Evolutionary conservation across 2,888 invertebrate genomes (phyloP), one percentile per base, ranked within the genome.

Genomic region (Steromphala cineraria): DNA sequence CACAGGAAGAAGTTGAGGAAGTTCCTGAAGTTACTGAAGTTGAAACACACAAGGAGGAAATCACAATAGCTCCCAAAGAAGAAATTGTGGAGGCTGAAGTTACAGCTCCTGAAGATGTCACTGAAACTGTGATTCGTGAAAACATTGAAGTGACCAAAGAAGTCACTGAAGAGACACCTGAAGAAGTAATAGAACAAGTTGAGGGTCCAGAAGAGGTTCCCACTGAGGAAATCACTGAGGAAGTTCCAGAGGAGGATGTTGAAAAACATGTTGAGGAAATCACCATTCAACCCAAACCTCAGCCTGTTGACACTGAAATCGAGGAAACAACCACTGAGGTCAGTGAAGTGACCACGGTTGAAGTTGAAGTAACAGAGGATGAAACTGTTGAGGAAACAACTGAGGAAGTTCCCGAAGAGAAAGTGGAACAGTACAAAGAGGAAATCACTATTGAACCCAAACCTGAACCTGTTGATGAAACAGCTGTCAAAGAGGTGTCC

Each of bases 401-500:
- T 46, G 53, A 28, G 17, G 53, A n/a, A 74, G 53, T 31, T 36
- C 15, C 17, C 21, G 53, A 46, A 19, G 53, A 24, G 19, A 56
- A 56, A 53, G 53, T 62, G 31, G 78, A 77, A 53, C 19, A 17
- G 36, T 19, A 75, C 19, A 40, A 67, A 52, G 55, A 67, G 31
- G 77, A 77, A 53, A 78, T 55, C 78, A 67, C 52, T 13, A 62
- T 75, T 21, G 46, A 53, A 67, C 53, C 79, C n/a, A 62, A 82
- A 62, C 75, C 75, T 17, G 62, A 81, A 28, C 76, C 76, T 7
- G 19, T 56, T 56, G 77, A 52, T 15, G 55, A 55, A 36, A 21
- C 40, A 2, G 55, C 36, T 62, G 21, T 40, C 1, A 67, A 71
- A 21, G 78, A 31, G 2, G 52, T 75, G 21, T 40, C 75, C 31